These are phyloP conservation scores for Sebastes matsubarae DNA, from an alignment of 2,797 vertebrate species.

Conservation along the genomic window DNA sequence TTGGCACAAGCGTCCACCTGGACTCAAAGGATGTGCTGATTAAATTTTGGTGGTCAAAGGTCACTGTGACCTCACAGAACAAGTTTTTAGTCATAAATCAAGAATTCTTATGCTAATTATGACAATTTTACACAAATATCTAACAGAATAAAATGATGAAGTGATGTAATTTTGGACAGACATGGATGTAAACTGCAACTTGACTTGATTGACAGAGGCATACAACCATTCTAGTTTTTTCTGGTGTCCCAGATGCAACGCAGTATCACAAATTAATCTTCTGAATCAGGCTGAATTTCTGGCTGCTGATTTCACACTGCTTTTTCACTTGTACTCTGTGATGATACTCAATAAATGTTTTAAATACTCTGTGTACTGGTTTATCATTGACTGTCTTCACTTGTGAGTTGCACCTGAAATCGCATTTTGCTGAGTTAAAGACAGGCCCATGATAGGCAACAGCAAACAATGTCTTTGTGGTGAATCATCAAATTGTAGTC, in stretches of 20 bases:
- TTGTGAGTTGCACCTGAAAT: neutral
- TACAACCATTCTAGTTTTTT: neutral
- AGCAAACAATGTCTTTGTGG: neutral
- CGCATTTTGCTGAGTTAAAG: neutral
- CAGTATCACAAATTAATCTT: neutral
- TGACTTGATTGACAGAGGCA: neutral
- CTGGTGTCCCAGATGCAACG: neutral
- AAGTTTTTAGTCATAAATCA: too few relatives aligned
- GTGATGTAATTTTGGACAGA: neutral
- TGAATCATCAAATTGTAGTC: neutral
- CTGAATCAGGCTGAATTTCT: neutral
- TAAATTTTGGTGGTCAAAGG: too few relatives aligned
- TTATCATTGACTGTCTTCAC: neutral
- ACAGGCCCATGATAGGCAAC: neutral
- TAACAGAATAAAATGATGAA: neutral
- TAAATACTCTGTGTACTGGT: constrained; percentile 9
- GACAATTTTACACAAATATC: too few relatives aligned
- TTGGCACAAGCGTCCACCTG: too few relatives aligned
- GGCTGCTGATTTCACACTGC: constrained; percentile 22
- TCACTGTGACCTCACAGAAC: too few relatives aligned
- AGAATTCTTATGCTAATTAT: too few relatives aligned
- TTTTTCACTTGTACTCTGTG: constrained; percentile 41
- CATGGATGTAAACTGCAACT: neutral
- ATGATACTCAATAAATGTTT: constrained; percentile 64
- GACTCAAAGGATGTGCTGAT: too few relatives aligned